A percentile compares a stretch with the other conserved stretches of the same genome.
Conservation (phyloP, 2,797 vertebrate species). For the Heliangelus exortis region DNA sequence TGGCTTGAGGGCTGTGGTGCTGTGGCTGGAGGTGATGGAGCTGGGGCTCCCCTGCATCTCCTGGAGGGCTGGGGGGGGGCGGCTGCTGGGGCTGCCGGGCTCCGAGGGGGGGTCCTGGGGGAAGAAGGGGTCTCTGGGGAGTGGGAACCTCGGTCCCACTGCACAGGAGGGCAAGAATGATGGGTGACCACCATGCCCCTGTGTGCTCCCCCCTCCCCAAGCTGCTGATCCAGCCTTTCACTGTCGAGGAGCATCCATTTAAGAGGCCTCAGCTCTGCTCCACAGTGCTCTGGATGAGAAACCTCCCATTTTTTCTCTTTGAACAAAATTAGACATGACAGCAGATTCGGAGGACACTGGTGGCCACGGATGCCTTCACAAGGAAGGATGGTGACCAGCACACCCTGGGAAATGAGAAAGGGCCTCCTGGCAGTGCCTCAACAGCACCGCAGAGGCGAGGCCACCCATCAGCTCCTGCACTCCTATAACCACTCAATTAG, state of each 20-base stretch:
- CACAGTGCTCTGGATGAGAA: background rate
- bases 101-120: slow-evolving; percentile 88
- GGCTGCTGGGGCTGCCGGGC: slow-evolving; percentile 79
- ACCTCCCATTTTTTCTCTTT: background rate
- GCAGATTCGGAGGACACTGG: background rate
- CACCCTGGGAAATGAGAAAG: background rate
- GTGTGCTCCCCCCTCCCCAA: accelerated
- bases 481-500: background rate
- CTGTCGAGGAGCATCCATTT: accelerated
- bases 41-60: slow-evolving; percentile 83
- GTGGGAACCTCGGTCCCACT: accelerated
- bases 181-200: accelerated
- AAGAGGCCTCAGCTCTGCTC: background rate
- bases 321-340: background rate
- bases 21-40: slow-evolving; percentile 80
- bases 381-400: background rate
- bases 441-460: background rate
- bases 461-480: background rate
- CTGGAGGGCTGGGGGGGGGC: slow-evolving; percentile 70
- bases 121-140: background rate
- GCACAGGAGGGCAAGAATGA: background rate
- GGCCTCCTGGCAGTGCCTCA: background rate
- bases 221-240: accelerated
- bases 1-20: slow-evolving; percentile 77
- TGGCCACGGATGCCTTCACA: background rate